Percentiles rank a stretch among this genome's conserved stretches.
These are phyloP conservation scores for Microcebus ravelobensis DNA, from an alignment of 2,113 vertebrate species.

Conservation along the genomic window DNA sequence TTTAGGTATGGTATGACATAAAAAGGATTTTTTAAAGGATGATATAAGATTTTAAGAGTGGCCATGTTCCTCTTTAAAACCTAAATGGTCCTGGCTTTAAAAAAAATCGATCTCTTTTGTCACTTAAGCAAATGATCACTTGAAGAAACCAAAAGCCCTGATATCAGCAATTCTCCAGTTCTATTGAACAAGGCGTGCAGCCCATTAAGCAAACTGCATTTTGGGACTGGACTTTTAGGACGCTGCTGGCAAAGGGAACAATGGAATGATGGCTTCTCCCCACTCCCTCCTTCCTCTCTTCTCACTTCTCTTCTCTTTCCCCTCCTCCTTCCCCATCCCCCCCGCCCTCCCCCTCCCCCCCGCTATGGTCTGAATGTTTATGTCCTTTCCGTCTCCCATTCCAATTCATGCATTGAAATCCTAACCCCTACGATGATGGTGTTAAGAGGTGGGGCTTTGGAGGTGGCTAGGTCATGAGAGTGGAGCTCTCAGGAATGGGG, in stretches of 20 bases:
- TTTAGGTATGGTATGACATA: neutral
- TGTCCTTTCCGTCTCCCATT: neutral
- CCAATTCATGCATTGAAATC: neutral
- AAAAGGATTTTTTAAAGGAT: neutral
- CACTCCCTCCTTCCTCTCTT: neutral
- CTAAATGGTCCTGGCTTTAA: neutral
- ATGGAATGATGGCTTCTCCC: no score
- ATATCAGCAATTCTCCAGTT: neutral
- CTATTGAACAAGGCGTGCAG: fast-evolving
- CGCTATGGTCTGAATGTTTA: neutral
- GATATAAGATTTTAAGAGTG: neutral
- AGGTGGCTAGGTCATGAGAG: no score
- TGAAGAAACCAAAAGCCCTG: neutral
- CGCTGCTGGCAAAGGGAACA: neutral
- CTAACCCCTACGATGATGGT: no score
- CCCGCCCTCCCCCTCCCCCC: fast-evolving
- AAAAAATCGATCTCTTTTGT: neutral
- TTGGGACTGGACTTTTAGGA: neutral
- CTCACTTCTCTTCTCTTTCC: fast-evolving
- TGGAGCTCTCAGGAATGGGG: no score
- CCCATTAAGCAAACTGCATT: neutral
- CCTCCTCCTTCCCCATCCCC: fast-evolving
- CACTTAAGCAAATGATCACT: neutral
- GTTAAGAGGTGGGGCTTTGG: neutral
- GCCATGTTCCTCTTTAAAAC: neutral